Percentiles rank a stretch among this genome's conserved stretches.
Conservation (phyloP, 2,113 vertebrate species). For the Saccopteryx bilineata region DNA sequence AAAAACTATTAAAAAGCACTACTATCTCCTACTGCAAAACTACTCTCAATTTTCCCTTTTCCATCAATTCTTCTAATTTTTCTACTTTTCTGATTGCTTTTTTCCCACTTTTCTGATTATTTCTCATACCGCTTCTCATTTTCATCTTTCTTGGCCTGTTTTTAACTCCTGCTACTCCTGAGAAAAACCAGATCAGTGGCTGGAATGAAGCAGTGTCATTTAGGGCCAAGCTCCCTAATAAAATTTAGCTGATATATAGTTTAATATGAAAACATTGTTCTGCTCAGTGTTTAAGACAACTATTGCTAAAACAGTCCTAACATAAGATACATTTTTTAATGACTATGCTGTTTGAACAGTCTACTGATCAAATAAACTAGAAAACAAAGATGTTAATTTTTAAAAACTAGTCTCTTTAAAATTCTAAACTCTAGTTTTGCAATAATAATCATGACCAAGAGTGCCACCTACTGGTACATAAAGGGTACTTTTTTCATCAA, state of each 20-base stretch:
- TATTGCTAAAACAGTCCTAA: neutral
- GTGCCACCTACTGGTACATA: slow-evolving; percentile 72
- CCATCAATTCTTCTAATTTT: neutral
- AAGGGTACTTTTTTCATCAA: neutral
- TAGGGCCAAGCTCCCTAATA: neutral
- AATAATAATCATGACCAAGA: slow-evolving; percentile 20
- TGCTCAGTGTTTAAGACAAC: neutral
- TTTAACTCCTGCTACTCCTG: neutral
- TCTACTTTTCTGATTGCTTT: neutral
- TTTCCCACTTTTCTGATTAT: neutral
- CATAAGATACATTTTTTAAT: neutral
- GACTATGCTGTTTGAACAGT: neutral
- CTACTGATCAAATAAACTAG: neutral
- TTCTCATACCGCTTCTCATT: neutral
- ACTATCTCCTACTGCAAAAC: neutral
- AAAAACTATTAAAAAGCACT: neutral
- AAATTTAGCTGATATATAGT: neutral
- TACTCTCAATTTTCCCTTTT: neutral
- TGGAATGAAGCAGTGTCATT: neutral
- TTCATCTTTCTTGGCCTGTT: neutral
- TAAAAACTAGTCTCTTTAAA: slow-evolving; percentile 55
- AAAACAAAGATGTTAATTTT: slow-evolving; percentile 70
- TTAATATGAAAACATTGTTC: neutral
- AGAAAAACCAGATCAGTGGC: neutral
- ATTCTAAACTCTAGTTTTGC: slow-evolving; percentile 59